Conservation (phyloP, 2,888 invertebrate genomes). For the Osedax frankpressi region DNA sequence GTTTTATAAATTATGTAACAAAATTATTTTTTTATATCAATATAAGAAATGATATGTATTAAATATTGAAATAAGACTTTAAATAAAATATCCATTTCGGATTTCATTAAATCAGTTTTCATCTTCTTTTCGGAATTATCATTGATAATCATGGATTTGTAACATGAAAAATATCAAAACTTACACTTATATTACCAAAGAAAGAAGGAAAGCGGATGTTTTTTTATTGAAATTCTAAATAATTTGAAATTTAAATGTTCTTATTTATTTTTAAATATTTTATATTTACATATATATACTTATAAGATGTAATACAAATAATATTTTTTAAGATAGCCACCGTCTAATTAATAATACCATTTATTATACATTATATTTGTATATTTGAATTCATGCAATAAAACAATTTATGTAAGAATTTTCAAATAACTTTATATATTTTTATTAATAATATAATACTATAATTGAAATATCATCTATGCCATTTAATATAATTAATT, state of each 20-base stretch:
- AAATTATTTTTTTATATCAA: not conserved
- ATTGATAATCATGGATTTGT: not conserved
- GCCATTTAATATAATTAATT: too few species aligned
- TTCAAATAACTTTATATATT: too few species aligned
- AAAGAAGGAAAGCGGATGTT: not conserved
- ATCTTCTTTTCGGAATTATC: not conserved
- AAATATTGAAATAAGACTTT: not conserved
- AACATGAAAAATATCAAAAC: not conserved
- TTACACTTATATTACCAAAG: not conserved
- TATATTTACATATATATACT: too few species aligned
- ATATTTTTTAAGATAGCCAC: too few species aligned
- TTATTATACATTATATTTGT: too few species aligned
- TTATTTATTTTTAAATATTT: too few species aligned
- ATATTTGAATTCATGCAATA: too few species aligned
- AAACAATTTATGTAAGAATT: too few species aligned
- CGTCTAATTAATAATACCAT: too few species aligned
- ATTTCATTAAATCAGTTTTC: not conserved
- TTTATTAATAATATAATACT: too few species aligned
- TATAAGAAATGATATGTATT: not conserved
- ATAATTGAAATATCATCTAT: too few species aligned
- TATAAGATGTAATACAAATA: too few species aligned
- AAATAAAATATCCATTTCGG: not conserved
- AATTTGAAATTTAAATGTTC: not conserved
- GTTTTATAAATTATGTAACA: not conserved
- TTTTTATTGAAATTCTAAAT: not conserved